Evolutionary conservation across 2,888 invertebrate genomes (phyloP), one percentile per base, ranked within the genome.

Genomic region (Galerucella nymphaeae): DNA sequence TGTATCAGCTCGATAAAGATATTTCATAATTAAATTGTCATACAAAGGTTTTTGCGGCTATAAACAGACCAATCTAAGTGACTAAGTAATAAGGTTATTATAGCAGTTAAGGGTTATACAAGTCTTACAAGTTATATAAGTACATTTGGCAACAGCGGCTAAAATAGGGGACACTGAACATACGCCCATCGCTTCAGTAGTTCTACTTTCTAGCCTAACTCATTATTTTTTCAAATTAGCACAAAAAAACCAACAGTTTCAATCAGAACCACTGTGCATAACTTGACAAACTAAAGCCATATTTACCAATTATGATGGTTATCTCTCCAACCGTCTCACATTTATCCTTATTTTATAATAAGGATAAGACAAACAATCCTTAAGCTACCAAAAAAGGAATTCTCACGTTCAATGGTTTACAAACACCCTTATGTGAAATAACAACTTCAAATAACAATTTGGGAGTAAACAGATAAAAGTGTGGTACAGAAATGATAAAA

Each of bases 341-440:
- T 53, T 53, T 53, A 53, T 53, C 53, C 18, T 53, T 53, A 53
- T 53, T 18, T 53, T 53, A 18, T 48, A 48, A 48, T 48, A 38
- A 38, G 30, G 30, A 38, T 38, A 38, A 38, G 8, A 62, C 61
- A 62, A 62, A 62, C 18, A 62, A 4, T 11, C 41, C 42, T 45
- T 18, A 62, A 42, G 61, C 61, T 62, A 38, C 42, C 42, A 42
- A 16, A 62, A 62, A 42, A 42, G 41, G 16, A 62, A 62, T 62
- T 62, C 42, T 42, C 61, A 62, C 61, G 61, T 62, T 42, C 42
- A 42, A 18, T 18, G 41, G 61, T 62, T n/a, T 62, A 42, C 61
- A 62, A 62, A 62, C 61, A 62, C 38, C 42, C 42, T 42, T 18
- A 42, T 16, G 61, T 42, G 41, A 42, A 41, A 62, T 42, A 42